Base-by-base conservation (phyloP, 1,140 invertebrate genomes). In the Proales similis region DNA sequence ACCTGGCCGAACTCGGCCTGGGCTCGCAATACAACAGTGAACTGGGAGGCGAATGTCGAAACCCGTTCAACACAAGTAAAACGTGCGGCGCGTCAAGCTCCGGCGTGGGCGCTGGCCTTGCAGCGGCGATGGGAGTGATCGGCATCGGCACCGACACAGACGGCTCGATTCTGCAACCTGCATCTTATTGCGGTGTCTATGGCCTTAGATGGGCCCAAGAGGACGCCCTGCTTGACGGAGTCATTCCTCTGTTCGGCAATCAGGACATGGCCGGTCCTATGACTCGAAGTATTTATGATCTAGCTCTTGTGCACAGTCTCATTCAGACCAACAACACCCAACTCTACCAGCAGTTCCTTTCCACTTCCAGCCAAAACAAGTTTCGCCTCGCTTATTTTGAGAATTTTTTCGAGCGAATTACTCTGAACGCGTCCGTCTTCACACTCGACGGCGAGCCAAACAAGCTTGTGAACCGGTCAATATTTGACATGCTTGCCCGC, bases 201-300 rank as follows among this genome's bases (percentile, higher is more conserved):
- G 17, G 22, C 4, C 12, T 57, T 1, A 57, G 51, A 9, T 26
- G 36, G 6, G 12, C 51, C 5, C 14, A 22, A 22, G 30, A 39
- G n/a, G 30, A 9, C 11, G n/a, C 22, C 14, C 24, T 26, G 2
- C 22, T 57, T 11, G 17, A 39, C 9, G 51, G 51, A 5, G 45
- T 57, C 20, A 57, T 57, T 39, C 36, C 36, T 12, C 26, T 39
- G 11, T 57, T 39, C 17, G 17, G 29, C 17, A 39, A 29, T 14
- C 6, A 9, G 17, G 51, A 57, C 45, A 57, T 39, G 19, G 51
- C 45, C 30, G 36, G 51, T 6, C 36, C 51, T 27, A 42, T 57
- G 14, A 6, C 51, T 7, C 39, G 45, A 22, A n/a, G 45, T 19
- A 7, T 57, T 5, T 24, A 57, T 29, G 51, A 57, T 26, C 19